Evolutionary conservation across 2,888 invertebrate species (phyloP), one percentile per base, ranked within the genome.

Genomic region (Sturmia bella): DNA sequence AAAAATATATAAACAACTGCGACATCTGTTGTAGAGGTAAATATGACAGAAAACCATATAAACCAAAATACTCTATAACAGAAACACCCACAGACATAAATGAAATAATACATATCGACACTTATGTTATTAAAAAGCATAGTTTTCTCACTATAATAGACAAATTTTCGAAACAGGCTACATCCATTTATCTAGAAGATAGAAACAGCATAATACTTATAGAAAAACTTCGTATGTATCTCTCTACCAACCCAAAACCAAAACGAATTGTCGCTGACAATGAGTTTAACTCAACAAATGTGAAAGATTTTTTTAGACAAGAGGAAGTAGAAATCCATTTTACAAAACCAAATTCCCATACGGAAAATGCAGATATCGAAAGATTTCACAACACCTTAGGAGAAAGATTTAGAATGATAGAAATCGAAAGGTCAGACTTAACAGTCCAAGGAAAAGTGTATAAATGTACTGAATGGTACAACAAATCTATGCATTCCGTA

Each of bases 401-500:
- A 41, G 41, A 41, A 41, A 6, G n/a, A 41, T 41, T 41, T 7
- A 0, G 41, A 41, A 41, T 41, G 2, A 9, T 41, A 6, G 41
- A 41, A 3, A 41, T 41, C 41, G 41, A 41, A 41, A 41, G 12
- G 7, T 41, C 41, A 3, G 41, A 41, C 12, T 41, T 41, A 45
- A 45, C 15, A 43, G 45, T 39, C 11, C 27, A 41, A 41, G 61
- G 39, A 39, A 63, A 57, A 74, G 66, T 64, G 4, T 78, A 21
- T 24, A 45, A 59, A 57, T 59, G 45, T 41, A 68, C 41, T 12
- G 59, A 66, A 50, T 50, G 45, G 19, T 77, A 69, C 43, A 77
- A 77, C 32, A 69, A 77, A n/a, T 50, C 59, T 13, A 45, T 79
- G 1, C 83, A 83, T 19, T 77, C 80, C 1, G 70, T 69, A 48